These are phyloP conservation scores for Neolamprologus devosi DNA, from an alignment of 2,113 vertebrate species.

Conservation along the genomic window DNA sequence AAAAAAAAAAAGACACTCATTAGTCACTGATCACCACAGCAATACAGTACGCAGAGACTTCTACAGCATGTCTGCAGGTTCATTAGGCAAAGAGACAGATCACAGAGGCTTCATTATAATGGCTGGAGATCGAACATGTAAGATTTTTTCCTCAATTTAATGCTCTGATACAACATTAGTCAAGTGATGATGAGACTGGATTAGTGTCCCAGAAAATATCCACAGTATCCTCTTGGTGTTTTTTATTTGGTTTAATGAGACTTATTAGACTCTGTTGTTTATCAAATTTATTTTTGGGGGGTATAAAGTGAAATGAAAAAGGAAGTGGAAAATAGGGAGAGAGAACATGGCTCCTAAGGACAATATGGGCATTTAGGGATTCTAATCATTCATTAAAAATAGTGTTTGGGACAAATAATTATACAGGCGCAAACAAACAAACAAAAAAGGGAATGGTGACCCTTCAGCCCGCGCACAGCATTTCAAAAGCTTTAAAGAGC, in stretches of 20 bases:
- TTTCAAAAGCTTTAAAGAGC: background rate
- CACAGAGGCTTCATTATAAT: background rate
- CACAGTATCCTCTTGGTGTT: background rate
- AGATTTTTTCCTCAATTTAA: background rate
- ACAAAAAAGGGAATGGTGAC: background rate
- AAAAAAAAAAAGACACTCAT: background rate
- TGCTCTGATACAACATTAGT: background rate
- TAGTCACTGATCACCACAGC: conserved; percentile 30
- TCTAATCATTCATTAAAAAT: background rate
- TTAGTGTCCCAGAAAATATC: background rate
- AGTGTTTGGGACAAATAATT: background rate
- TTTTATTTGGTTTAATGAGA: background rate
- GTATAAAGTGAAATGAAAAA: background rate
- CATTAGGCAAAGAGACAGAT: background rate
- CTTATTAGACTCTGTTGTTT: background rate
- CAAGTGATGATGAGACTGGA: background rate
- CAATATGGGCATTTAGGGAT: background rate
- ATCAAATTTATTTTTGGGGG: background rate
- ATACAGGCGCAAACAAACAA: background rate
- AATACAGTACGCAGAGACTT: background rate
- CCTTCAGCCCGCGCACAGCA: background rate
- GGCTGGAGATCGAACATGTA: background rate
- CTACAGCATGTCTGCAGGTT: background rate
- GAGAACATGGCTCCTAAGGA: background rate
- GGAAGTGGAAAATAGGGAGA: background rate